Base-by-base conservation (phyloP, 2,888 invertebrate species). In the Busseola fusca region DNA sequence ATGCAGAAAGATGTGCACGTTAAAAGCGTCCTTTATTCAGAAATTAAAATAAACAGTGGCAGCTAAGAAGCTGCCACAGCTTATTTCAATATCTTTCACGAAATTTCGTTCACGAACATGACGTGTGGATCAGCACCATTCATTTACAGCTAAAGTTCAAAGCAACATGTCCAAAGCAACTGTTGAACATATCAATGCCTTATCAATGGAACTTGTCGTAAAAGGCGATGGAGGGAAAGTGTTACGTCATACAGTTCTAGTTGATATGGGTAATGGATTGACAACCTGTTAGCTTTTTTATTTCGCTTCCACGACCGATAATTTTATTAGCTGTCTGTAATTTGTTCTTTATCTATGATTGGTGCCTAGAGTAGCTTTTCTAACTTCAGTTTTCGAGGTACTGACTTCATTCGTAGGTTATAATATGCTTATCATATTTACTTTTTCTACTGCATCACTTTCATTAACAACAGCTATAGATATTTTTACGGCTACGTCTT, bases 121-220 rank as follows among this genome's bases (percentile, higher is more conserved):
- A n/a, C n/a, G n/a, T n/a, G n/a, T n/a, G n/a, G n/a, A n/a, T n/a
- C n/a, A n/a, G n/a, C n/a, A n/a, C n/a, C n/a, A n/a, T n/a, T n/a
- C n/a, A n/a, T n/a, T n/a, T n/a, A n/a, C n/a, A n/a, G n/a, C n/a
- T n/a, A n/a, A n/a, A n/a, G n/a, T n/a, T n/a, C n/a, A n/a, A n/a
- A n/a, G n/a, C n/a, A n/a, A n/a, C n/a, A n/a, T 21, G 10, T 40
- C 25, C 42, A 14, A 71, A 52, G 60, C 16, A 45, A 48, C 21
- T 42, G 21, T 64, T 1, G 27, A 42, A 3, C 42, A 37, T 69
- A 69, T 59, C 74, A 54, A 3, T 7, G 14, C 21, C 50, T 71
- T 76, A 76, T 76, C 76, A 72, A 68, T 37, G 27, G 18, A 65
- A 25, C 25, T 18, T 1, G 45, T 72, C 77, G 64, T 77, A 57